A percentile compares a stretch with the other conserved stretches of the same genome.
Evolutionary conservation across 2,888 invertebrate species (phyloP).

Genomic region (Phengaris arion): DNA sequence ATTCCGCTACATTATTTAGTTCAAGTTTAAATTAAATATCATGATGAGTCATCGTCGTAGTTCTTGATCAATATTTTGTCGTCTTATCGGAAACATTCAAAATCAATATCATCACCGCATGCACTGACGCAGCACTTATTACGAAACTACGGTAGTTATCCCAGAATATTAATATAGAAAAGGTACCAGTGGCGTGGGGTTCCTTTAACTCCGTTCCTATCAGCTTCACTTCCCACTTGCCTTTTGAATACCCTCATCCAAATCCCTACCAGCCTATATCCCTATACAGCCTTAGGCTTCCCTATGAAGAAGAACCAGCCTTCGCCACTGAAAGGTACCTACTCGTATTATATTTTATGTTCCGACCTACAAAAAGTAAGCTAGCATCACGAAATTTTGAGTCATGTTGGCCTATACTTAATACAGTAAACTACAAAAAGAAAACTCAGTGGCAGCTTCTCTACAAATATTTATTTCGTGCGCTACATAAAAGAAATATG

Average conservation of each 20-base stretch:
- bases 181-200: background rate
- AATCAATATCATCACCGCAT: background rate
- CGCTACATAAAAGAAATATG: background rate
- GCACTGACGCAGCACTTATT: background rate
- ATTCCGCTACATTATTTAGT: slow-evolving; percentile 4
- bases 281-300: too few species aligned
- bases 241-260: too few species aligned
- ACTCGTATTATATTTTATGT: background rate
- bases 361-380: background rate
- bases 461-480: background rate
- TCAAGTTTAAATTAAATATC: slow-evolving; percentile 22
- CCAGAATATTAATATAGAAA: background rate
- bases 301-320: too few species aligned
- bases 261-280: too few species aligned
- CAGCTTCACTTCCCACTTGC: too few species aligned
- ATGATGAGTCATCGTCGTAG: background rate
- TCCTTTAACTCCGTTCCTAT: too few species aligned
- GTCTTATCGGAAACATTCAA: background rate
- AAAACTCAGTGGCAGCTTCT: background rate
- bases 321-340: background rate
- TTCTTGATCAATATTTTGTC: slow-evolving; percentile 7
- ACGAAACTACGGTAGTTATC: too few species aligned
- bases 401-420: background rate
- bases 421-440: background rate
- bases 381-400: background rate